phyloP scores from a whole-genome alignment of 1,140 invertebrate species.

The Choristoneura fumiferana region DNA sequence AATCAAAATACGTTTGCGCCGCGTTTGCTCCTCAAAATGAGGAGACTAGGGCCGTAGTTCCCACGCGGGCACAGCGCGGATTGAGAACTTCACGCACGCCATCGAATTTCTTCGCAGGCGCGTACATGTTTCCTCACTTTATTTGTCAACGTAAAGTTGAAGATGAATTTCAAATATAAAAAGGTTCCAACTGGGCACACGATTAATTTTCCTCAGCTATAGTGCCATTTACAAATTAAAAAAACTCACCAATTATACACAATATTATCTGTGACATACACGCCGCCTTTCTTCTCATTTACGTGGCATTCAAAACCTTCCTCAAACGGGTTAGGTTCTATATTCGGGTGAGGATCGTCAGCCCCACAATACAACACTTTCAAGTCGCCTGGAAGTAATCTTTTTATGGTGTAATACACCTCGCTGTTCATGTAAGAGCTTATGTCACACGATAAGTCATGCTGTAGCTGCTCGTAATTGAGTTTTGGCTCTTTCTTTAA shows the following conservation, averaged over 20 bases:
- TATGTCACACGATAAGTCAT: slow-evolving; percentile 83
- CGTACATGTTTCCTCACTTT: no score
- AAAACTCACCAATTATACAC: slow-evolving; percentile 89
- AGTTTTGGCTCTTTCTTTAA: slow-evolving; percentile 17
- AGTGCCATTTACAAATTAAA: no score
- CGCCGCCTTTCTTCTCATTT: slow-evolving; percentile 89
- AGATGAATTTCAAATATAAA: no score
- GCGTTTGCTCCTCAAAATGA: no score
- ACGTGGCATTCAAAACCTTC: slow-evolving; percentile 79
- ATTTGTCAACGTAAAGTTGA: no score
- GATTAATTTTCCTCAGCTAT: no score
- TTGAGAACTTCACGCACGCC: no score
- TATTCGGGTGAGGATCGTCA: slow-evolving; percentile 46
- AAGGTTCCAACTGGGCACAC: no score
- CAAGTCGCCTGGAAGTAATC: slow-evolving; percentile 91
- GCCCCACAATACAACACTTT: slow-evolving; percentile 85
- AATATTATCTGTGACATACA: slow-evolving; percentile 89
- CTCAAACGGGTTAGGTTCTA: slow-evolving; percentile 86
- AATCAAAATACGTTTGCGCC: no score
- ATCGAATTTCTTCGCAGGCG: no score
- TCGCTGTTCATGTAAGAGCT: slow-evolving; percentile 88
- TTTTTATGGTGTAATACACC: slow-evolving; percentile 89
- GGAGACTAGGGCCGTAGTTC: no score
- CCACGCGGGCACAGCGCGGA: no score
- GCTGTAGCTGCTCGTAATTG: slow-evolving; percentile 75